phyloP scores from a whole-genome alignment of 2,888 invertebrate species.

The Cantharis lateralis region DNA sequence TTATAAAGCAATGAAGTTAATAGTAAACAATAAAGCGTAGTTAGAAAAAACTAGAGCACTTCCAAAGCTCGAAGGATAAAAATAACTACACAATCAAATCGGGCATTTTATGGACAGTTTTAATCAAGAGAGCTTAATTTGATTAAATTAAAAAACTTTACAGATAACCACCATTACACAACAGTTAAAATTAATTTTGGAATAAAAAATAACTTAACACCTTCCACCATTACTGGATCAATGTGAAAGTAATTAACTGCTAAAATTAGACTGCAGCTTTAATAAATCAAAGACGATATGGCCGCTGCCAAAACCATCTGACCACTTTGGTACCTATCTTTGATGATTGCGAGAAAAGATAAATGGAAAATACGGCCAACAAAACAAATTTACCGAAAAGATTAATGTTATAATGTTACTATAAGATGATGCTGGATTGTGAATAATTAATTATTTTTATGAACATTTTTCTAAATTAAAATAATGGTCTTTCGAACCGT shows the following conservation, averaged over 20 bases:
- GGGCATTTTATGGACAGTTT: not conserved
- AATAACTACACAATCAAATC: not conserved
- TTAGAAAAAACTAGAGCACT: not conserved
- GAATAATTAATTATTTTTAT: not conserved
- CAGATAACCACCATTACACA: not conserved
- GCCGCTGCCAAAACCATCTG: slow-evolving; percentile 18
- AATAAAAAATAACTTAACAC: not conserved
- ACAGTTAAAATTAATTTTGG: not conserved
- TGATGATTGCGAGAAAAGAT: slow-evolving; percentile 9
- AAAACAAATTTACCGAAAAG: slow-evolving; percentile 6
- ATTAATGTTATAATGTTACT: slow-evolving; percentile 12
- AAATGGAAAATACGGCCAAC: slow-evolving; percentile 5
- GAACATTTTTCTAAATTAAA: not conserved
- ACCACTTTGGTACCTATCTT: slow-evolving; percentile 21
- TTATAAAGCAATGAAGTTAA: not conserved
- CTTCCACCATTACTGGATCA: slow-evolving; percentile 3
- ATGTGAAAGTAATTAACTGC: slow-evolving; percentile 15
- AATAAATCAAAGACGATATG: slow-evolving; percentile 20
- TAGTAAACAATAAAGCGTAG: not conserved
- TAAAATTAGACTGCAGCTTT: slow-evolving; percentile 17
- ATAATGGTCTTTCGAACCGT: not conserved
- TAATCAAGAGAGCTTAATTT: not conserved
- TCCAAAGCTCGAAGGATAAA: not conserved
- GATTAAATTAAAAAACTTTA: not conserved
- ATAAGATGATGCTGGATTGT: not conserved